Percentiles rank a stretch among this genome's conserved stretches.
Evolutionary conservation across 2,888 invertebrate species (phyloP).

Genomic region (Drosophila quinaria): DNA sequence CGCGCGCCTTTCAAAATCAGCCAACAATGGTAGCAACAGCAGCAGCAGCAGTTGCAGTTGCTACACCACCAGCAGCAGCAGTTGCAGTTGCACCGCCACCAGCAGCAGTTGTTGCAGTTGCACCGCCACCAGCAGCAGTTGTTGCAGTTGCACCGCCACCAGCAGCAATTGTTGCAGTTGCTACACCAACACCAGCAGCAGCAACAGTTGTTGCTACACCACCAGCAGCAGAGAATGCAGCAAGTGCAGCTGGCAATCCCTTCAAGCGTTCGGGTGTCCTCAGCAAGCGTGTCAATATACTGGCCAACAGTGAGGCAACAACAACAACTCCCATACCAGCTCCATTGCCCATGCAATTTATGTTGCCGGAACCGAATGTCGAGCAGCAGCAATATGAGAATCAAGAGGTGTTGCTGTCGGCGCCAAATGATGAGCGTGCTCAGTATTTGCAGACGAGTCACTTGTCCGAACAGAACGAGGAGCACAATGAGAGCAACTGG

Average conservation of each 20-base stretch:
- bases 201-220: conserved; percentile 61
- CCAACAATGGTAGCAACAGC: conserved; percentile 33
- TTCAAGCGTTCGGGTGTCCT: conserved; percentile 82
- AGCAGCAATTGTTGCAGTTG: background rate
- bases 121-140: conserved; percentile 6
- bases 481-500: conserved; percentile 72
- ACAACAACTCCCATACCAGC: background rate
- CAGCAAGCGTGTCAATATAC: conserved; percentile 82
- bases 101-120: background rate
- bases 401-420: conserved; percentile 86
- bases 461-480: conserved; percentile 87
- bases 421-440: conserved; percentile 90
- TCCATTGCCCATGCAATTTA: conserved; percentile 20
- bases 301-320: conserved; percentile 77
- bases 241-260: conserved; percentile 71
- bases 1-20: conserved; percentile 67
- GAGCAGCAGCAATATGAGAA: conserved; percentile 87
- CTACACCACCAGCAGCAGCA: background rate
- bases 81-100: conserved; percentile 7
- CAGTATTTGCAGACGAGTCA: conserved; percentile 92
- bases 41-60: background rate
- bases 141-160: conserved; percentile 49
- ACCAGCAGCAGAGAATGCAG: conserved; percentile 49
- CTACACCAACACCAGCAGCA: conserved; percentile 4
- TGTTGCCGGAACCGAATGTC: conserved; percentile 79